Base-by-base conservation (phyloP, 2,797 vertebrate genomes). In the Sphenodon punctatus region DNA sequence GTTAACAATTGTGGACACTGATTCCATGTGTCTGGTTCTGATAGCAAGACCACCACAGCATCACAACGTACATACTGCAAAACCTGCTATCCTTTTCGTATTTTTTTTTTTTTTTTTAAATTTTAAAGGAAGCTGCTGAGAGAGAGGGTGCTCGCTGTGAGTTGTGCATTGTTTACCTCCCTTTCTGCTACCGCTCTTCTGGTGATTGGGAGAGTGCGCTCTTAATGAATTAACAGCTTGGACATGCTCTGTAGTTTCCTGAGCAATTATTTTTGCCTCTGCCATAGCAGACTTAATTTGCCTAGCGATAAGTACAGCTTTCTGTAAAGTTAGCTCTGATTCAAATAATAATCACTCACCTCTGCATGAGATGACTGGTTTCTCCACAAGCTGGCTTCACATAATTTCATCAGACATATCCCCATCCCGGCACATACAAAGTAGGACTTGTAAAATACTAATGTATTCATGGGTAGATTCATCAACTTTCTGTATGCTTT, bases 221-320 rank as follows among this genome's bases (percentile, higher is more conserved):
- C 68, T 79, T 66, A 85, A 91, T 86, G 88, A 90, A 94, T 93
- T 92, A 93, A 92, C 87, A 84, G 79, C 86, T 87, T 3, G 3
- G 87, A 92, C 84, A 89, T 88, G 73, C 67, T 81, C 67, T 85
- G 78, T 36, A 69, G 68, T 89, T 75, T 76, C 90, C 91, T 84
- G 70, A 93, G 87, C 82, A 95, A 92, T 89, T 88, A 90, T 94
- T 94, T 96, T 89, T 88, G 83, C 84, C 85, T 94, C 87, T 89
- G 77, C 81, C 72, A 87, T 90, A 89, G 90, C 94, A 92, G 94
- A 93, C 90, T 95, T 93, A 87, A 92, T 96, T 91, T 95, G 80
- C 67, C 56, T 80, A 64, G 56, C 79, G 89, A 90, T 94, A 92
- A 93, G 93, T 88, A 94, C 81, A 88, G 72, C 65, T 94, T 93